Evolutionary conservation across 2,888 invertebrate species (phyloP), one percentile per base, ranked within the genome.

Genomic region (Emmelina monodactyla): DNA sequence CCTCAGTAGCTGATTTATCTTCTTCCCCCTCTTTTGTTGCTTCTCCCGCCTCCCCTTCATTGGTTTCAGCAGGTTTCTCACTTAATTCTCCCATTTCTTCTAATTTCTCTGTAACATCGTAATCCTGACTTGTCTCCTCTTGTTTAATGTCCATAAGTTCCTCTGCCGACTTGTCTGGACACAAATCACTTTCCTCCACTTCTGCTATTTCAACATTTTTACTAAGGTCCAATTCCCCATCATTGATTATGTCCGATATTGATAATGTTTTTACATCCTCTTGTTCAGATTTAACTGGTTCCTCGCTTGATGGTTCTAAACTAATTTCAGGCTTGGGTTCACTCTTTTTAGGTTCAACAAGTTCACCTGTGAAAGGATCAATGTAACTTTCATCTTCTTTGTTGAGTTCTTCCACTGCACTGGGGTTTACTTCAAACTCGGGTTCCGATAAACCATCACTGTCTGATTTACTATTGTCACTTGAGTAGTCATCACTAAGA

Each of bases 11-110:
- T 33, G 67, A 54, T 34, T 70, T 69, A 28, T 64, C 68, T 33
- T 60, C 62, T 15, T 50, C 62, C 3, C n/a, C n/a, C 25, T 55
- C 57, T 22, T 56, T 55, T 7, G 51, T 41, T 33, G 44, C 38
- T 31, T 57, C 53, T 2, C 42, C 52, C 22, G 51, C 58, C 10
- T 63, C 64, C 31, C 57, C 63, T 12, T 63, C 68, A 14, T 62
- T 62, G 35, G 67, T 67, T 35, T 55, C 57, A 2, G 75, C 54
- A 11, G 79, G 64, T 42, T 75, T 78, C 3, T 72, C 75, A 62
- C 78, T 79, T 22, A 80, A 76, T 49, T 81, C 79, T 11, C 84
- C 85, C 84, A 85, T 85, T 61, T 85, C 85, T 53, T 84, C 84
- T 31, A 85, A 56, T 54, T 85, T 85, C 44, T 85, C 84, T 33